Conservation (phyloP, 2,888 invertebrate genomes). For the Troides oblongomaculatus region DNA sequence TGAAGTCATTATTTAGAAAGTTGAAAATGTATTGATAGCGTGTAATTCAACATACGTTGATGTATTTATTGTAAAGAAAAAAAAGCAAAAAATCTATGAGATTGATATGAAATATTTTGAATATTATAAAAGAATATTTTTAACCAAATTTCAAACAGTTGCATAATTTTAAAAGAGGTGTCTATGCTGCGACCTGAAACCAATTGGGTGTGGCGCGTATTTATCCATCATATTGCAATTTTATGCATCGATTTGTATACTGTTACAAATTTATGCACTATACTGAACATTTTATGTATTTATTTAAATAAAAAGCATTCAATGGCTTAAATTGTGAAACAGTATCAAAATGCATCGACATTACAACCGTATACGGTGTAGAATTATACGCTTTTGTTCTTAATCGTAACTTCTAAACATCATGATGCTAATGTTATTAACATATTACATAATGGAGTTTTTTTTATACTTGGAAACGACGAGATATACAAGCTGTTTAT, state of each 20-base stretch:
- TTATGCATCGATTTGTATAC: slow-evolving; percentile 20
- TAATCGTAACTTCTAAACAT: slow-evolving; percentile 2
- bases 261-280: slow-evolving; percentile 19
- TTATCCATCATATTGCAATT: slow-evolving; percentile 15
- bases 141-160: background rate
- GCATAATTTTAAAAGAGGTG: background rate
- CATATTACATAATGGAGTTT: background rate
- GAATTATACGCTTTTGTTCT: slow-evolving; percentile 6
- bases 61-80: no score
- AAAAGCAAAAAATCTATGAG: background rate
- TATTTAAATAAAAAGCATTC: slow-evolving; percentile 21
- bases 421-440: background rate
- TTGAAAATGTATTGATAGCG: no score
- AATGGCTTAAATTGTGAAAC: slow-evolving; percentile 13
- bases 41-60: no score
- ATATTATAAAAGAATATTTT: background rate
- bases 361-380: slow-evolving; percentile 16
- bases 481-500: no score
- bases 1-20: no score
- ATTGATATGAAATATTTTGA: background rate
- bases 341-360: slow-evolving; percentile 15
- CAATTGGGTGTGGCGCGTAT: slow-evolving; percentile 9
- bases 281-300: slow-evolving; percentile 19
- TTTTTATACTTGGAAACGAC: no score
- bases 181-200: background rate